Base-by-base conservation (phyloP, 1,140 invertebrate genomes). In the Nylanderia fulva region DNA sequence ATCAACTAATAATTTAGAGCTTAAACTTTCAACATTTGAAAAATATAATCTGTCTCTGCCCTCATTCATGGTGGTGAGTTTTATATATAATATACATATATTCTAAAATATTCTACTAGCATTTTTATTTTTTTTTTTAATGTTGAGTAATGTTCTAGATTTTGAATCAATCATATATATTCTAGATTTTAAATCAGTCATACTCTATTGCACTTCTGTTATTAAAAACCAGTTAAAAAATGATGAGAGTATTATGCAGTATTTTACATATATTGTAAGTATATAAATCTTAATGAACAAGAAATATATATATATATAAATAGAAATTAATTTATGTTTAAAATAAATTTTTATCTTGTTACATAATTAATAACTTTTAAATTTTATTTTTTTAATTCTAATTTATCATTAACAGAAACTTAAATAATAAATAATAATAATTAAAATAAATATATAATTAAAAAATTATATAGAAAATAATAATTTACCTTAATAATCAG, bases 21-120 rank as follows among this genome's bases (percentile, higher is more conserved):
- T 86, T 33, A 77, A 68, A 75, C 24, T 90, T 3, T 58, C 77
- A 1, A 60, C 56, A 8, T 61, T 86, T 63, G 54, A 68, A 29
- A 86, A 63, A 5, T 69, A 89, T 5, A 79, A 91, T 48, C 39
- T 91, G 6, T 89, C 86, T n/a, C 27, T 90, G 33, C 64, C 87
- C 15, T 88, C 87, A 0, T 88, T 91, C 0, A 88, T 82, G 87
- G 76, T 58, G 83, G 86, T 86, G 42, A 86, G 66, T 60, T 27
- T 45, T n/a, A n/a, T n/a, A n/a, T n/a, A n/a, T n/a, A n/a, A 48
- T 61, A 1, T 27, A 8, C 2, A 52, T 13, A 0, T 15, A 24
- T 60, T n/a, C n/a, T 27, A 45, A 15, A 61, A 64, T n/a, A 33
- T 39, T 6, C 24, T 29, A 29, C n/a, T 45, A 18, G 7, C 6